A percentile compares a stretch with the other conserved stretches of the same genome.
Conservation (phyloP, 92 coral and sea anemone species). For the Montipora capitata region DNA sequence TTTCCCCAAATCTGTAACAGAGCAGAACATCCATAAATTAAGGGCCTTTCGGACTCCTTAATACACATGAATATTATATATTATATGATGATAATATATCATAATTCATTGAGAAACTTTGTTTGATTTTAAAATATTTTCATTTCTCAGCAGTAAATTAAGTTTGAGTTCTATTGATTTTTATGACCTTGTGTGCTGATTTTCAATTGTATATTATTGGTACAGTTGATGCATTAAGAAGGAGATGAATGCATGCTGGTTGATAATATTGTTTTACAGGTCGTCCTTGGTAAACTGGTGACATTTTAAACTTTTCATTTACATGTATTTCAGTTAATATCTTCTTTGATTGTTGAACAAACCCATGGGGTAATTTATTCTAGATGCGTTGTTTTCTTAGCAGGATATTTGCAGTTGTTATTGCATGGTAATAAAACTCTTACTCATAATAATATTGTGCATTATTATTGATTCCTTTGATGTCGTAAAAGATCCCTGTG, state of each 20-base stretch:
- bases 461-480: background rate
- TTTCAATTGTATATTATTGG: slow-evolving; percentile 2
- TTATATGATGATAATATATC: too few species aligned
- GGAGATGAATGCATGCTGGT: background rate
- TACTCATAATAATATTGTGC: background rate
- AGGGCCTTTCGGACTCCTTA: too few species aligned
- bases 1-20: too few species aligned
- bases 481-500: background rate
- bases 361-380: background rate
- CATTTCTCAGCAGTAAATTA: too few species aligned
- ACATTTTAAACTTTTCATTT: slow-evolving; percentile 19
- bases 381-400: background rate
- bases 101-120: background rate
- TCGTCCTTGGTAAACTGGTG: background rate
- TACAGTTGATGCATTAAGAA: background rate
- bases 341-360: slow-evolving; percentile 1
- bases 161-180: background rate
- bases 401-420: slow-evolving; percentile 20
- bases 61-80: too few species aligned
- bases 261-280: background rate
- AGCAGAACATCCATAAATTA: too few species aligned
- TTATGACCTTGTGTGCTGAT: slow-evolving; percentile 7
- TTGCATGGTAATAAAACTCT: background rate
- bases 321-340: background rate
- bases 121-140: background rate